Evolutionary conservation across 2,797 vertebrate species (phyloP), one percentile per base, ranked within the genome.

Genomic region (Paguma larvata): DNA sequence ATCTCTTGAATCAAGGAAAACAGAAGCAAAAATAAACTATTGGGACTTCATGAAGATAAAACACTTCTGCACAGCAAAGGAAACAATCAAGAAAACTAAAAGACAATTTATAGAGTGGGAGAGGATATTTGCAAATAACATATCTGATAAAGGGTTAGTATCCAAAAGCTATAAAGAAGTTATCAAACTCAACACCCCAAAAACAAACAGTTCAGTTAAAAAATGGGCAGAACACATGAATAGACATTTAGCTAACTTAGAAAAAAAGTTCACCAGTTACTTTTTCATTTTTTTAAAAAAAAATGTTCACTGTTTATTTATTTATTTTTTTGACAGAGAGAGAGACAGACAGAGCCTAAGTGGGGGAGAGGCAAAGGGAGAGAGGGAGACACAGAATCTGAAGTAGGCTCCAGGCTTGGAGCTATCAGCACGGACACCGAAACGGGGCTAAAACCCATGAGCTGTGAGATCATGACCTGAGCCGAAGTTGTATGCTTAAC

Each of bases 381-480:
- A 9, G 56, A 59, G 56, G 56, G 21, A 59, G 56, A 59, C 56
- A 56, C 56, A 10, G 56, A 59, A 59, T 10, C 56, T 8, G 19
- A 59, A 59, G 2, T 8, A 59, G 56, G 21, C 8, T 59, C 56
- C 56, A 59, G 56, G 56, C 56, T 59, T 19, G 3, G 8, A 59
- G 56, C 56, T 3, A 19, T 59, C 56, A 8, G 56, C 56, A 59
- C 56, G 23, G 8, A 59, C 19, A 19, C 56, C 8, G 56, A 59
- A 0, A 8, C 3, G 56, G 21, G 56, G 3, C 56, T 23, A 8
- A 23, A 23, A 59, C 56, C 8, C 56, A 59, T 8, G 3, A 4
- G 1, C 56, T 3, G 21, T 23, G 21, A 9, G 56, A 59, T 59
- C 21, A 9, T 59, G 56, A 59, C 56, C 19, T 23, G 21, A 59